Conservation (phyloP, 2,113 vertebrate genomes). For the Chloropsis cyanopogon region DNA sequence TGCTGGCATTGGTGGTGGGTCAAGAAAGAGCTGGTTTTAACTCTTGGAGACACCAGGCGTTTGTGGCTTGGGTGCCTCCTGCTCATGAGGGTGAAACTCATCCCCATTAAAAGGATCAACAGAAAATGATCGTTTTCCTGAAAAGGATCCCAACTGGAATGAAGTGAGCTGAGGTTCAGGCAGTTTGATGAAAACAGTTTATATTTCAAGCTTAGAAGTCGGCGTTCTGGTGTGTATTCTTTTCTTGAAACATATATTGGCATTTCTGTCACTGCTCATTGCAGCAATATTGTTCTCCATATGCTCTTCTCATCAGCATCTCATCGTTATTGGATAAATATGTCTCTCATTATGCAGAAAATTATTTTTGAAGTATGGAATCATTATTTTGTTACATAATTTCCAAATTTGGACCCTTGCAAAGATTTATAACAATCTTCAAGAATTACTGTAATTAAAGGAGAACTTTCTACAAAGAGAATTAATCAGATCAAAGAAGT, state of each 20-base stretch:
- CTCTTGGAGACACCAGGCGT: neutral
- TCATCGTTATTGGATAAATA: neutral
- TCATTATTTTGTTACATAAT: slow-evolving; percentile 29
- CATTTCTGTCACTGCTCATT: neutral
- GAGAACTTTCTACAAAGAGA: slow-evolving; percentile 17
- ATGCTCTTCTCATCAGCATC: slow-evolving; percentile 20
- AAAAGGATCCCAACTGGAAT: neutral
- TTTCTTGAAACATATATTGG: neutral
- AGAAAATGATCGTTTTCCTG: accelerated
- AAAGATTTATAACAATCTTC: neutral
- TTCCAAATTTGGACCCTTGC: slow-evolving; percentile 13
- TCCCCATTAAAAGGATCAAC: neutral
- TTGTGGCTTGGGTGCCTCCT: neutral
- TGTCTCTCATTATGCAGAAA: neutral
- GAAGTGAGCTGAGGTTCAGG: neutral
- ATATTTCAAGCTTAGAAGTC: neutral
- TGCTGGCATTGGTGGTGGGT: accelerated
- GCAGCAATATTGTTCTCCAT: slow-evolving; percentile 12
- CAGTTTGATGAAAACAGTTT: neutral
- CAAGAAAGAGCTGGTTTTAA: neutral
- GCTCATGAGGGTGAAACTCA: neutral
- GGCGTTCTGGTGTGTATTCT: neutral
- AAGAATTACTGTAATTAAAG: slow-evolving; percentile 18
- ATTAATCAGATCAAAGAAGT: slow-evolving; percentile 20
- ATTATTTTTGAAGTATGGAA: slow-evolving; percentile 25